These are phyloP conservation scores for Albula goreensis DNA, from an alignment of 2,113 vertebrate species.

Conservation along the genomic window DNA sequence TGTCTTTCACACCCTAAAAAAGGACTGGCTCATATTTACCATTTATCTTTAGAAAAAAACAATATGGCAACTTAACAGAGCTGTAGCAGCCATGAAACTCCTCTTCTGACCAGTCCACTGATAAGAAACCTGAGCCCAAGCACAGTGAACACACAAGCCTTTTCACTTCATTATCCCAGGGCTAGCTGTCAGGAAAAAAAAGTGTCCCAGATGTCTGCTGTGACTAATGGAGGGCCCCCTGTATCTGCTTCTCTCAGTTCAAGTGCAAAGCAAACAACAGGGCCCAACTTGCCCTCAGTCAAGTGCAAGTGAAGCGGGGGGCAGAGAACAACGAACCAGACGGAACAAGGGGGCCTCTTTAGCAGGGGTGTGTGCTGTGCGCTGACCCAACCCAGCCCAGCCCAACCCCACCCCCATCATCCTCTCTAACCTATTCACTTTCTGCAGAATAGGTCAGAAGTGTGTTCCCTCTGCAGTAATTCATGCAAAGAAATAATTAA, in stretches of 20 bases:
- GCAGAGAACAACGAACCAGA: not conserved
- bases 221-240: constrained; percentile 36
- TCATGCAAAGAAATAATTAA: not conserved
- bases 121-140: not conserved
- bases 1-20: constrained; percentile 4
- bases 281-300: constrained; percentile 62
- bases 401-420: not conserved
- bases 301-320: constrained; percentile 38
- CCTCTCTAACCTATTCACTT: not conserved
- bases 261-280: constrained; percentile 63
- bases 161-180: not conserved
- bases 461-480: not conserved
- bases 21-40: not conserved
- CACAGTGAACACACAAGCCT: not conserved
- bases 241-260: constrained; percentile 53
- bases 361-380: not conserved
- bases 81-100: not conserved
- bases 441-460: not conserved
- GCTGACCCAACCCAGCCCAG: too few species aligned
- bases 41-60: not conserved
- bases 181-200: not conserved
- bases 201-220: not conserved
- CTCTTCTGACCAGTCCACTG: not conserved
- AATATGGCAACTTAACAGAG: not conserved
- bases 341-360: not conserved